A percentile compares a stretch with the other conserved stretches of the same genome.
These are phyloP conservation scores for Drosophila macrothrix DNA, from an alignment of 2,888 invertebrate species.

Conservation along the genomic window DNA sequence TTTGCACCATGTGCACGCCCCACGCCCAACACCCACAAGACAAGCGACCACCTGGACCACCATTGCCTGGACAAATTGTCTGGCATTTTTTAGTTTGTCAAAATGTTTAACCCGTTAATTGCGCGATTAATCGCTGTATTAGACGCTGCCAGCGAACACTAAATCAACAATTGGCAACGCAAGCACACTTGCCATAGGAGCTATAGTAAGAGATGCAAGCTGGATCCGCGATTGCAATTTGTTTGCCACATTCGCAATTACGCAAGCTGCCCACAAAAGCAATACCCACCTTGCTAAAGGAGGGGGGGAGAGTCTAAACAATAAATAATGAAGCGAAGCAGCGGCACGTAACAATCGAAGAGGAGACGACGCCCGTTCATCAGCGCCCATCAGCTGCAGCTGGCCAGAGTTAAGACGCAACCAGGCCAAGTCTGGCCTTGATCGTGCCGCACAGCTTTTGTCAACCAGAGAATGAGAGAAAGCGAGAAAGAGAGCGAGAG, in stretches of 20 bases:
- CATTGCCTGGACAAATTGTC: conserved; percentile 61
- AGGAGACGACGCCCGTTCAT: conserved; percentile 56
- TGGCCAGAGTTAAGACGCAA: conserved; percentile 18
- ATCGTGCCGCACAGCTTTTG: conserved; percentile 63
- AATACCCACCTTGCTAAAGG: conserved; percentile 3
- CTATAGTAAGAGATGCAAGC: conserved; percentile 13
- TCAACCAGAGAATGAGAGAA: conserved; percentile 33
- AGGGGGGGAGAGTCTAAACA: conserved; percentile 21
- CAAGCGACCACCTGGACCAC: conserved; percentile 33
- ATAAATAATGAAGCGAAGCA: conserved; percentile 65
- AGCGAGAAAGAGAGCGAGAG: neutral
- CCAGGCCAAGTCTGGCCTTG: conserved; percentile 49
- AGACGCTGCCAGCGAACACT: conserved; percentile 56
- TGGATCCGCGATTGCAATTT: conserved; percentile 57
- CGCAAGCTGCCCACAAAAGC: conserved; percentile 48
- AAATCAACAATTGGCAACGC: conserved; percentile 77
- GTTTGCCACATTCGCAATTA: conserved; percentile 65
- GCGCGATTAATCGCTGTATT: conserved; percentile 69
- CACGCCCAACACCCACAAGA: conserved; percentile 47
- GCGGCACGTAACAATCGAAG: conserved; percentile 57
- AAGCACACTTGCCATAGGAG: conserved; percentile 30
- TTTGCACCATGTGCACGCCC: conserved; percentile 25
- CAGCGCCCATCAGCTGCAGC: conserved; percentile 46
- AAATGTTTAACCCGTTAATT: conserved; percentile 73
- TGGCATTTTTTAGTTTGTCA: conserved; percentile 66